Base-by-base conservation (phyloP, 2,888 invertebrate species). In the Aporophyla nigra region DNA sequence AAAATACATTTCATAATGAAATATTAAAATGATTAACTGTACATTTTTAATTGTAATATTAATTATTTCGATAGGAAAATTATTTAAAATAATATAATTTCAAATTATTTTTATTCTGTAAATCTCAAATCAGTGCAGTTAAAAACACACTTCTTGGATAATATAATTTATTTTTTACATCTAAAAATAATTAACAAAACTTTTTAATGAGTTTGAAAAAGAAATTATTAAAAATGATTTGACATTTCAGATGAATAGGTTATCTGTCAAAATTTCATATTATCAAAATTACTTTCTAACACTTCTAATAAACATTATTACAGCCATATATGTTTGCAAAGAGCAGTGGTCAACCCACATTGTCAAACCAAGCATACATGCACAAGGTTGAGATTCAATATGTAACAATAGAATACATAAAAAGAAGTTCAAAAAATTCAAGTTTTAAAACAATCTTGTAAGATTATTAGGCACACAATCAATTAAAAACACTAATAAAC, bases 221-320 rank as follows among this genome's bases (percentile, higher is more conserved):
- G 66, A 72, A 84, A 71, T 74, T 71, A 77, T 78, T 76, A 74
- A 61, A 77, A 78, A 82, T 81, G 77, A 86, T 87, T 84, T 92
- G 92, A 91, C 92, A 92, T 90, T 81, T 87, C 74, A 87, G 82
- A 83, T 84, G 82, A 71, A 88, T 90, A 94, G 94, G 94, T 94
- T 94, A 94, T 86, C 90, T 94, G 94, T 94, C 94, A 94, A 91
- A 90, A 80, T 83, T 80, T 83, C 51, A 85, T 82, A 83, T 66
- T 67, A 70, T 53, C 54, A 74, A 79, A 84, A 82, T 62, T 78
- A 85, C 78, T 74, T 83, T 74, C 43, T 70, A 72, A 70, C 49
- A 59, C 56, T 73, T 69, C 53, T 58, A 69, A 12, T 70, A 46
- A 54, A 75, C 27, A n/a, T n/a, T 63, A 76, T 68, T n/a, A 40